Conservation (phyloP, 2,113 vertebrate species). For the Onychostruthus taczanowskii region DNA sequence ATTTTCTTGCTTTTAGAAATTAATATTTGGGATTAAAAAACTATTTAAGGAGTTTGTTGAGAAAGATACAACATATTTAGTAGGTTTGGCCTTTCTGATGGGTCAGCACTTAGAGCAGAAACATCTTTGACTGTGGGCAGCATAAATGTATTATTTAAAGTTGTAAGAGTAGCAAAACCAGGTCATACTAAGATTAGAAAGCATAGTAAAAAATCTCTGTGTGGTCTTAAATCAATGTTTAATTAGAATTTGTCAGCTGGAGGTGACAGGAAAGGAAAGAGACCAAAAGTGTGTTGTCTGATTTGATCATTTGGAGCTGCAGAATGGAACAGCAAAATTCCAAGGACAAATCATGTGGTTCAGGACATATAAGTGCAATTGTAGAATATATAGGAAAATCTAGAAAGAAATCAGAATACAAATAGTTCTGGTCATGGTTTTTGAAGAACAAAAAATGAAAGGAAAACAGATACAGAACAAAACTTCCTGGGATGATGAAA, state of each 20-base stretch:
- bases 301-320: not conserved
- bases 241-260: not conserved
- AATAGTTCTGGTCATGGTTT: not conserved
- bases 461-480: not conserved
- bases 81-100: slow-evolving; percentile 13
- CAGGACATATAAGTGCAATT: not conserved
- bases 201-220: not conserved
- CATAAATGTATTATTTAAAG: not conserved
- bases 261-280: not conserved
- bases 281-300: not conserved
- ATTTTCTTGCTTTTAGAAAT: not conserved
- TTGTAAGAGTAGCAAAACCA: not conserved
- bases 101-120: slow-evolving; percentile 20
- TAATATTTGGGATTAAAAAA: slow-evolving; percentile 15
- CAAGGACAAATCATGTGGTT: not conserved
- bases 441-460: not conserved
- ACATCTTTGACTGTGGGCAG: not conserved
- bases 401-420: not conserved
- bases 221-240: not conserved
- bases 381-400: not conserved
- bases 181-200: not conserved
- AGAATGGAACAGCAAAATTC: not conserved
- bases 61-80: not conserved
- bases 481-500: not conserved
- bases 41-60: not conserved